A percentile compares a stretch with the other conserved stretches of the same genome.
Evolutionary conservation across 2,797 vertebrate species (phyloP).

Genomic region (Sebastes miniatus): DNA sequence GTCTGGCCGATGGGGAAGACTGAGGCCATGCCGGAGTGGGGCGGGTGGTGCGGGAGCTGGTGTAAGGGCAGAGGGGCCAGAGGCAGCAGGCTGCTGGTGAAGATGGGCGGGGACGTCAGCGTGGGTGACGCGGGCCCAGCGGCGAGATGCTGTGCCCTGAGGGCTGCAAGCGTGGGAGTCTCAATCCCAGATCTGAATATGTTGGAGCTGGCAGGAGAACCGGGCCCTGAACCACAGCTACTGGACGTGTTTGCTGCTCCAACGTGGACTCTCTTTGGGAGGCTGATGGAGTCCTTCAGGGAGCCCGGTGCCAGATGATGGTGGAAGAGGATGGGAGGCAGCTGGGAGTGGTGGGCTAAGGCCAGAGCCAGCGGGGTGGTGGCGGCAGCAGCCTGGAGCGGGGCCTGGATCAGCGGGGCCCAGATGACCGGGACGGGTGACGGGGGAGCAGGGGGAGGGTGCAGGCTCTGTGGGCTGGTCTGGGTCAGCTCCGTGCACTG

Average conservation of each 20-base stretch:
- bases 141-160: conserved; percentile 76
- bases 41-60: conserved; percentile 49
- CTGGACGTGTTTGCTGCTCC: conserved; percentile 69
- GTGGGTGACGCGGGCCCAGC: conserved; percentile 62
- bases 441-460: conserved; percentile 71
- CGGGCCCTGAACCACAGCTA: conserved; percentile 83
- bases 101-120: conserved; percentile 61
- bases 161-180: conserved; percentile 83
- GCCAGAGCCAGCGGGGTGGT: conserved; percentile 95
- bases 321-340: conserved; percentile 91
- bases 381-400: conserved; percentile 93
- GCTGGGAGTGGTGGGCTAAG: conserved; percentile 91
- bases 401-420: conserved; percentile 95
- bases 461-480: conserved; percentile 77
- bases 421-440: conserved; percentile 91
- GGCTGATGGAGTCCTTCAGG: conserved; percentile 79
- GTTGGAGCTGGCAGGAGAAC: conserved; percentile 68
- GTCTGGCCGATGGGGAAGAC: conserved; percentile 66
- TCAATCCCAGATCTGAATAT: conserved; percentile 81
- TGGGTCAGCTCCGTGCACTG: conserved; percentile 90
- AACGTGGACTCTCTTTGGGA: conserved; percentile 79
- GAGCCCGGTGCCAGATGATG: conserved; percentile 81
- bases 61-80: conserved; percentile 45
- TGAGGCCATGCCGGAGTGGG: conserved; percentile 60
- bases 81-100: conserved; percentile 74